Conservation (phyloP, 2,797 vertebrate species). For the Numenius phaeopus region DNA sequence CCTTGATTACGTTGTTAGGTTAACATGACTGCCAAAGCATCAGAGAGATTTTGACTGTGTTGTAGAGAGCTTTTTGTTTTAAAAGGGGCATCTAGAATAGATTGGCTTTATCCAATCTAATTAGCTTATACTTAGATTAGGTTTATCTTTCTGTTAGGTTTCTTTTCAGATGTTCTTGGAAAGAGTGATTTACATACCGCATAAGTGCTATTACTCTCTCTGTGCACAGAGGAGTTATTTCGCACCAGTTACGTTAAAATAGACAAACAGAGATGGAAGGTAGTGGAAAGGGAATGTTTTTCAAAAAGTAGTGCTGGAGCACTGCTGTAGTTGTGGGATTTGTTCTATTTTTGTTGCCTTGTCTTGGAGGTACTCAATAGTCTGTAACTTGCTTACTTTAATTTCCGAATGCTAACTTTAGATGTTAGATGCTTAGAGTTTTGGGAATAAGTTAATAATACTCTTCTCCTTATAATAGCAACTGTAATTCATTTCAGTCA, state of each 20-base stretch:
- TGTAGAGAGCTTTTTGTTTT: neutral
- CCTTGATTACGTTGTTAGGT: neutral
- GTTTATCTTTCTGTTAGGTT: neutral
- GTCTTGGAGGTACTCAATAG: neutral
- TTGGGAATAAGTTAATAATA: neutral
- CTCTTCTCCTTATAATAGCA: neutral
- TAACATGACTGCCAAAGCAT: neutral
- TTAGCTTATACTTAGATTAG: neutral
- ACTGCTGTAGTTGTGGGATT: neutral
- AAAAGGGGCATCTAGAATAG: neutral
- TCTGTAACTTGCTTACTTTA: neutral
- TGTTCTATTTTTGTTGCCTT: neutral
- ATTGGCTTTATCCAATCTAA: neutral
- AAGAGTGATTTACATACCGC: neutral
- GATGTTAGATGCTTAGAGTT: neutral
- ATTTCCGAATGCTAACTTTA: neutral
- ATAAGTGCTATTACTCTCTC: neutral
- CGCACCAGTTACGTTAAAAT: neutral
- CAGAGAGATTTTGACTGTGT: neutral
- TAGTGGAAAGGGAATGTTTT: neutral
- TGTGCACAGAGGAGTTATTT: neutral
- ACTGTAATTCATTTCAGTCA: neutral
- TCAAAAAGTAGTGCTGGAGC: neutral
- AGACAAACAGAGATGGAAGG: neutral
- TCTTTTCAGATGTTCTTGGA: neutral